These are phyloP conservation scores for Hypercompe scribonia DNA, from an alignment of 2,888 invertebrate species.

Conservation along the genomic window DNA sequence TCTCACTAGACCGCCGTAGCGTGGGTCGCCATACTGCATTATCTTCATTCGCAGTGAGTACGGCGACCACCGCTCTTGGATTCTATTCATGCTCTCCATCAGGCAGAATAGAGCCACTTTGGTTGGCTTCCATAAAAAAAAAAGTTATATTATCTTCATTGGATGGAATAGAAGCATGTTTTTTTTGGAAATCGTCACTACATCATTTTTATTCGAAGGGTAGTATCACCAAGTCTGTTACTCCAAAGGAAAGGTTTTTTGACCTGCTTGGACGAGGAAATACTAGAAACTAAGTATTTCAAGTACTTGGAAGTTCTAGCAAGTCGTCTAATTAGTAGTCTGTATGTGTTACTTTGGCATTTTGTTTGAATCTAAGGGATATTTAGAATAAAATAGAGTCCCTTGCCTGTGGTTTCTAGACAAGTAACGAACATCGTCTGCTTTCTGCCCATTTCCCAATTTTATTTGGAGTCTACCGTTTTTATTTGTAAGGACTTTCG, in stretches of 20 bases:
- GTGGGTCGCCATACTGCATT: too few relatives aligned
- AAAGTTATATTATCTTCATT: too few relatives aligned
- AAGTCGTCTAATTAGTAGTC: conserved; percentile 36
- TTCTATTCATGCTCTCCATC: too few relatives aligned
- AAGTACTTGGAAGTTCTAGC: neutral
- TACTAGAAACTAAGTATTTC: neutral
- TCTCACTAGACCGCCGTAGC: too few relatives aligned
- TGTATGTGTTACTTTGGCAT: conserved; percentile 27
- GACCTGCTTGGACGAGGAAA: neutral
- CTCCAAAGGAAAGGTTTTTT: neutral
- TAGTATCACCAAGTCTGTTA: neutral
- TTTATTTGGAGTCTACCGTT: neutral
- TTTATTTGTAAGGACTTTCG: too few relatives aligned
- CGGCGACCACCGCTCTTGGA: too few relatives aligned
- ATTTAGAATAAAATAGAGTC: too few relatives aligned
- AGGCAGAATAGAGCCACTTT: too few relatives aligned
- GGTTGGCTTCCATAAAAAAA: too few relatives aligned
- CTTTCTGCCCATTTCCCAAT: neutral
- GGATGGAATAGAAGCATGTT: neutral
- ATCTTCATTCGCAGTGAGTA: too few relatives aligned
- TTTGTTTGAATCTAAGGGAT: neutral
- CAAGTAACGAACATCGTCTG: neutral
- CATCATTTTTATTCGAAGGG: neutral
- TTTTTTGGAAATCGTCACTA: neutral
- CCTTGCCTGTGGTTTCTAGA: too few relatives aligned